These are phyloP conservation scores for Rhinogobius similis DNA, from an alignment of 2,113 vertebrate species.

Conservation along the genomic window DNA sequence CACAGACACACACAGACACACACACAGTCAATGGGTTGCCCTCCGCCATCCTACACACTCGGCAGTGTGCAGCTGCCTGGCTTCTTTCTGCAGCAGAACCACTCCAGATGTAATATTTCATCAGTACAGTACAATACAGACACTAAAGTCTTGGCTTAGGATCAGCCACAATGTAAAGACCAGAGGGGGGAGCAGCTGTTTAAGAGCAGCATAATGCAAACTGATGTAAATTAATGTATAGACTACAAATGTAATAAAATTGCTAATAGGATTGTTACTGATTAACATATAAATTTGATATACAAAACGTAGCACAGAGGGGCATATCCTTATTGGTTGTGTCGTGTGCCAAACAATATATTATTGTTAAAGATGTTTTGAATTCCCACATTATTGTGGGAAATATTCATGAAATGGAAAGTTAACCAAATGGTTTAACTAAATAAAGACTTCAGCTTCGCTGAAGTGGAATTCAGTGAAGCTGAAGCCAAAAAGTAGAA, in stretches of 20 bases:
- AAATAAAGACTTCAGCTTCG: no score
- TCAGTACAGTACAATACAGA: neutral
- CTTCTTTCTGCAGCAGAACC: conserved; percentile 1
- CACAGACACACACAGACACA: neutral
- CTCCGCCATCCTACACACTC: conserved; percentile 19
- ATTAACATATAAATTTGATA: neutral
- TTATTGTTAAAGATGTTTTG: no score
- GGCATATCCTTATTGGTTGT: no score
- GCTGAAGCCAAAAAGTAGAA: no score
- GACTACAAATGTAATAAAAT: neutral
- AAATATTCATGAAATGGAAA: no score
- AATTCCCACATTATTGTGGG: no score
- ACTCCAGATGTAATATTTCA: conserved; percentile 1
- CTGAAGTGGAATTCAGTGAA: no score
- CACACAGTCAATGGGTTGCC: conserved; percentile 36
- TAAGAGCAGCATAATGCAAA: neutral
- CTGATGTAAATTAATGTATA: neutral
- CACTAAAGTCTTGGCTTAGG: neutral
- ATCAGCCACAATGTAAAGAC: neutral
- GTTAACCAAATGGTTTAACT: no score
- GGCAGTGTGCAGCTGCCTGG: neutral
- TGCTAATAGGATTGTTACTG: neutral
- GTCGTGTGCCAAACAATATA: neutral
- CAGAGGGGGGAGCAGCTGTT: conserved; percentile 3
- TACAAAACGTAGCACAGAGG: no score